Evolutionary conservation across 2,113 vertebrate genomes (phyloP).

Genomic region (Nothoprocta perdicaria): DNA sequence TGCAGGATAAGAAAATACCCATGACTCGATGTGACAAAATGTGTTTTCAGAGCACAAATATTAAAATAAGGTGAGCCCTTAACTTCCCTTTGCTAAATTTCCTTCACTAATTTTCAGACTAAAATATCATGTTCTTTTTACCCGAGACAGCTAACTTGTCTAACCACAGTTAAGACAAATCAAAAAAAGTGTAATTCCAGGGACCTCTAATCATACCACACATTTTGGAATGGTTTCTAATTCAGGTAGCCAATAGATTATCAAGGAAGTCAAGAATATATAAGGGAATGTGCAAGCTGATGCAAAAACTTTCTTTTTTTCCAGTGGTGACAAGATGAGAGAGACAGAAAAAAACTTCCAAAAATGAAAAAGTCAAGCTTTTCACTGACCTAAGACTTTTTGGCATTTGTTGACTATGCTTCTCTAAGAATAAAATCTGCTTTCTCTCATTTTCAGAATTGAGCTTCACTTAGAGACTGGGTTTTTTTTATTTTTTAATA

Average conservation of each 20-base stretch:
- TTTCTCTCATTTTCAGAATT: neutral
- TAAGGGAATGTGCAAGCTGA: neutral
- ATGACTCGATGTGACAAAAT: neutral
- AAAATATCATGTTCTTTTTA: neutral
- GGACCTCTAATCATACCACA: neutral
- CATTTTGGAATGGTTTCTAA: neutral
- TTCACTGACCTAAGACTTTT: neutral
- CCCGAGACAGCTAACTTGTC: neutral
- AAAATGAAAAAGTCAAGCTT: neutral
- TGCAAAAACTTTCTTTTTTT: neutral
- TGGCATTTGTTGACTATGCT: neutral
- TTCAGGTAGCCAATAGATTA: neutral
- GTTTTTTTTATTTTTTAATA: neutral
- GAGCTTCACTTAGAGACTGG: neutral
- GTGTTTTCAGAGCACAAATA: neutral
- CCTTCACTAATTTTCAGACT: neutral
- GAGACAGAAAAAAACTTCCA: neutral
- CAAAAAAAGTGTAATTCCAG: neutral
- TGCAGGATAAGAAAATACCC: neutral
- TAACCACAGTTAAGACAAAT: neutral
- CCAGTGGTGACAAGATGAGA: neutral
- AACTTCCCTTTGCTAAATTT: neutral
- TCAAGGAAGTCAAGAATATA: neutral
- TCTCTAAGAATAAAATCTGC: neutral
- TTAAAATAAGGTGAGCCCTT: neutral